Base-by-base conservation (phyloP, 2,888 invertebrate genomes). In the Germaria angustata region DNA sequence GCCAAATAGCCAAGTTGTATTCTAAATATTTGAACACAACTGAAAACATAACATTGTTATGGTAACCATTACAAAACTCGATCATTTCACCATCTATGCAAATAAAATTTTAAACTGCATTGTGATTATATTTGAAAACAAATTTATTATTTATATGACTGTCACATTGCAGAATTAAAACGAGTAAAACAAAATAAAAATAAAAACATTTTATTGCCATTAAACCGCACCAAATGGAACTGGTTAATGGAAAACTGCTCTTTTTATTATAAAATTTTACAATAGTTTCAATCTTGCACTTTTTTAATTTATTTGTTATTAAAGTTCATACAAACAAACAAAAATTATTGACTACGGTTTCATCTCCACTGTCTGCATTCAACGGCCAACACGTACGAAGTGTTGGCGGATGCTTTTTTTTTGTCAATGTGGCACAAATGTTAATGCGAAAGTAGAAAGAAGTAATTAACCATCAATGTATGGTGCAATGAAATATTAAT, bases 401-500 rank as follows among this genome's bases (percentile, higher is more conserved):
- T 36, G 17, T 36, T 34, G 9, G 7, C 13, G 22, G 3, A 36
- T 39, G 2, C n/a, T n/a, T n/a, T 20, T 36, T 39, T 0, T 20
- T 7, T 22, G 39, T 57, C 13, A 32, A 36, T n/a, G 7, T 36
- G 9, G 55, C 32, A 4, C 49, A 24, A 51, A 51, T 51, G 15
- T 53, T 32, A 32, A 32, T 32, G 17, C 7, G 7, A 53, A 53
- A 53, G 9, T 20, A 57, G 22, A 36, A n/a, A n/a, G 36, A 15
- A 36, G 57, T 22, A 57, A 57, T 57, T 22, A 57, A 57, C 13
- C 57, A 17, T 22, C 7, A 15, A 39, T 36, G n/a, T n/a, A n/a
- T n/a, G n/a, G n/a, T n/a, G n/a, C n/a, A 57, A 57, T 39, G 2
- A 39, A 57, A 36, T 39, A 57, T 39, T 57, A 22, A 57, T 57